phyloP scores from a whole-genome alignment of 92 coral and sea anemone genomes.

The Chrysogorgia sp. region DNA sequence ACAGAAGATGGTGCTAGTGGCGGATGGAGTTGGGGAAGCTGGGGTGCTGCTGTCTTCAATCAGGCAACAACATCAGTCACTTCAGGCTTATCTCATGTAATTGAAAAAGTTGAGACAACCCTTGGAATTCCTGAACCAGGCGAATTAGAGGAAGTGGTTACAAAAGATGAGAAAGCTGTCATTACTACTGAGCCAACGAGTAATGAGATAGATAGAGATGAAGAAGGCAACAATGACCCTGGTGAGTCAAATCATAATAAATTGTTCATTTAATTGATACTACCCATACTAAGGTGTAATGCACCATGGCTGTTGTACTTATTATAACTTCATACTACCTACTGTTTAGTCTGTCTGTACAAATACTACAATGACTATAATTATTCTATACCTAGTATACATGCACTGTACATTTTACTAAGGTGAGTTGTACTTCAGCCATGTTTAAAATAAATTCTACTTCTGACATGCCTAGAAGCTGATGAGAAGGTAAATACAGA shows the following conservation, averaged over 20 bases:
- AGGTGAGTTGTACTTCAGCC: no score
- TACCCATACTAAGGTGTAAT: no score
- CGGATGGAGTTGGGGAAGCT: conserved; percentile 94
- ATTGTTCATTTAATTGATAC: background rate
- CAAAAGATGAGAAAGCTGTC: conserved; percentile 65
- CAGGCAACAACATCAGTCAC: conserved; percentile 91
- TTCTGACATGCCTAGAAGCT: background rate
- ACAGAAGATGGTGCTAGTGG: conserved; percentile 43
- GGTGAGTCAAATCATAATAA: conserved; percentile 1
- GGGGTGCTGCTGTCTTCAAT: conserved; percentile 77
- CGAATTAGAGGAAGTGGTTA: conserved; percentile 74
- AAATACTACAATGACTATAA: no score
- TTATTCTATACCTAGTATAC: no score
- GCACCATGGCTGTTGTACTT: no score
- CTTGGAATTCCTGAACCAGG: conserved; percentile 97
- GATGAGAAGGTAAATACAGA: background rate
- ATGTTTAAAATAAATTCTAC: background rate
- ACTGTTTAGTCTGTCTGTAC: no score
- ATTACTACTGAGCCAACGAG: conserved; percentile 43
- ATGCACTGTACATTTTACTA: no score
- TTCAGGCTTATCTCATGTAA: conserved; percentile 84
- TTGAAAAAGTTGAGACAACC: conserved; percentile 90
- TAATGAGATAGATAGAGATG: conserved; percentile 21
- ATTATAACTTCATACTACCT: no score
- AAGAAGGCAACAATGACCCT: conserved; percentile 37